Evolutionary conservation across 1,140 invertebrate genomes (phyloP).

Genomic region (Octopus sinensis): DNA sequence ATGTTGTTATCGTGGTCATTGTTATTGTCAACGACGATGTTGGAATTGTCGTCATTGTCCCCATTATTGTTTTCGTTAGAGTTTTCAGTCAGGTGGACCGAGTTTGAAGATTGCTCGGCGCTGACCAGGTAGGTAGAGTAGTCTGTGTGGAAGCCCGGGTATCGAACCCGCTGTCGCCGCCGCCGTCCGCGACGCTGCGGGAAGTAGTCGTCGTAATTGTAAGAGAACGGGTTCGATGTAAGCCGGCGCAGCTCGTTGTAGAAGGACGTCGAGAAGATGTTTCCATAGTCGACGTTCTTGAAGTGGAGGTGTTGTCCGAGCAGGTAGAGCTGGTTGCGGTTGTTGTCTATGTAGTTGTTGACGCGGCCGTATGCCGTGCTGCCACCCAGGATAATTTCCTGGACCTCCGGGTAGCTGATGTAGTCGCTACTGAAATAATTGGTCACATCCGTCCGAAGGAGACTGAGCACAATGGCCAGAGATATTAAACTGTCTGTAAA

Average conservation of each 20-base stretch:
- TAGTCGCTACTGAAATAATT: slow-evolving; percentile 63
- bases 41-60: too few relatives aligned
- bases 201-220: not conserved
- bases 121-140: slow-evolving; percentile 65
- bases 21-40: too few relatives aligned
- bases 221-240: not conserved
- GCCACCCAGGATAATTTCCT: slow-evolving; percentile 53
- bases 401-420: slow-evolving; percentile 58
- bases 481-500: slow-evolving; percentile 72
- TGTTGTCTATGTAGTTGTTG: slow-evolving; percentile 41
- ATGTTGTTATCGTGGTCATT: too few relatives aligned
- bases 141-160: slow-evolving; percentile 31
- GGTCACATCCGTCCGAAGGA: slow-evolving; percentile 72
- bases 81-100: too few relatives aligned
- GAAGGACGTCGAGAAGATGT: not conserved
- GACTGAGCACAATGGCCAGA: slow-evolving; percentile 73
- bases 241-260: not conserved
- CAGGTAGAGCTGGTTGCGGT: slow-evolving; percentile 26
- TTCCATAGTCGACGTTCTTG: slow-evolving; percentile 67
- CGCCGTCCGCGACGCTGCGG: too few relatives aligned
- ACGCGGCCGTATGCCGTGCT: slow-evolving; percentile 57
- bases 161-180: slow-evolving; percentile 28
- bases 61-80: too few relatives aligned
- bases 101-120: slow-evolving; percentile 11
- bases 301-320: slow-evolving; percentile 66